Evolutionary conservation across 2,797 vertebrate genomes (phyloP).

Genomic region (Phylloscopus collybita): DNA sequence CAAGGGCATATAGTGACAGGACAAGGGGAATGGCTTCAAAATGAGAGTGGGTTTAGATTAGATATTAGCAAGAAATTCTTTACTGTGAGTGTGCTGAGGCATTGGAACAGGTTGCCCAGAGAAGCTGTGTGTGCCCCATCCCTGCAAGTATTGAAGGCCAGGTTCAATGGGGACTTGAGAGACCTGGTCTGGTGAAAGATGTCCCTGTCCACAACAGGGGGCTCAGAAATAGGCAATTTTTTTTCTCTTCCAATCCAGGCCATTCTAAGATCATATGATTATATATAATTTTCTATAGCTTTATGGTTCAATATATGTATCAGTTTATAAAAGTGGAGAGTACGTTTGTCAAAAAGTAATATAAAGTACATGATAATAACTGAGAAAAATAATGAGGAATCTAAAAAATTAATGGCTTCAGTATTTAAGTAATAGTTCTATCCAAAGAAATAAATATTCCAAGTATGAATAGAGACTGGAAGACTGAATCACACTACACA

Average conservation of each 20-base stretch:
- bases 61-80: neutral
- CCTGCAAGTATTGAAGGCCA: neutral
- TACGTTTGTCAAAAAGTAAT: neutral
- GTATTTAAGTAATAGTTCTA: neutral
- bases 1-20: rapidly evolving
- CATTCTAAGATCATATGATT: neutral
- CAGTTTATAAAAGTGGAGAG: neutral
- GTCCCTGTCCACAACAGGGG: neutral
- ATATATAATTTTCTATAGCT: neutral
- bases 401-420: neutral
- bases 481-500: neutral
- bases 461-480: neutral
- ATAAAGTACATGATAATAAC: neutral
- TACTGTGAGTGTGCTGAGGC: neutral
- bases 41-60: neutral
- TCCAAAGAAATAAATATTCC: neutral
- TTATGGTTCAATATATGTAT: neutral
- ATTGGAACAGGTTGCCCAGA: neutral
- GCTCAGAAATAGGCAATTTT: neutral
- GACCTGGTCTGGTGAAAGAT: neutral
- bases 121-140: neutral
- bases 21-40: neutral
- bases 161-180: neutral
- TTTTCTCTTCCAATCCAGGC: neutral
- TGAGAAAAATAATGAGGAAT: neutral